Percentiles rank a stretch among this genome's conserved stretches.
These are phyloP conservation scores for Sminthopsis crassicaudata DNA, from an alignment of 2,113 vertebrate species.

Conservation along the genomic window DNA sequence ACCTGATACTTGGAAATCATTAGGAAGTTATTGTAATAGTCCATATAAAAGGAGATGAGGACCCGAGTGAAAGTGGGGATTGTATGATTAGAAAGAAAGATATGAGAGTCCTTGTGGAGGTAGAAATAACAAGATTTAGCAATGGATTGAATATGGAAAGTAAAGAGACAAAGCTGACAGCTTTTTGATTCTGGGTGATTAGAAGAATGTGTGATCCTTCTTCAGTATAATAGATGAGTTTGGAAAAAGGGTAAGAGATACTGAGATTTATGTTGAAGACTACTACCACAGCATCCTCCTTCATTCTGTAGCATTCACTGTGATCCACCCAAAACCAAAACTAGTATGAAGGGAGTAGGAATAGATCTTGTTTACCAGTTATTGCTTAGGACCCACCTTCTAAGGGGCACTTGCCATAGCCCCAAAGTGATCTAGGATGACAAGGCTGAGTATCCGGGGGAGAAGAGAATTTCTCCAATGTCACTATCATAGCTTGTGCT, in stretches of 20 bases:
- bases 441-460: too few relatives aligned
- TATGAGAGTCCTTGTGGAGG: neutral
- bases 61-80: neutral
- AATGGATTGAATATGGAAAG: neutral
- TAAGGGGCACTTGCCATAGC: too few relatives aligned
- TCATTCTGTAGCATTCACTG: neutral
- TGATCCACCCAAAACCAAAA: neutral
- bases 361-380: neutral
- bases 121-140: neutral
- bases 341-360: neutral
- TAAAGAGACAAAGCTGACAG: neutral
- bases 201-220: neutral
- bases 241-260: neutral
- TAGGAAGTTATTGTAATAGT: neutral
- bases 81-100: neutral
- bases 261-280: neutral
- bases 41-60: neutral
- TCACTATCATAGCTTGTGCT: neutral
- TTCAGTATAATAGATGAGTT: neutral
- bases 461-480: neutral
- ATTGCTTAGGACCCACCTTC: neutral
- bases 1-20: neutral
- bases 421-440: too few relatives aligned
- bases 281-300: neutral
- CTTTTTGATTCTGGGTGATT: neutral